phyloP scores from a whole-genome alignment of 1,140 invertebrate species.

The Carcinoscorpius rotundicauda region DNA sequence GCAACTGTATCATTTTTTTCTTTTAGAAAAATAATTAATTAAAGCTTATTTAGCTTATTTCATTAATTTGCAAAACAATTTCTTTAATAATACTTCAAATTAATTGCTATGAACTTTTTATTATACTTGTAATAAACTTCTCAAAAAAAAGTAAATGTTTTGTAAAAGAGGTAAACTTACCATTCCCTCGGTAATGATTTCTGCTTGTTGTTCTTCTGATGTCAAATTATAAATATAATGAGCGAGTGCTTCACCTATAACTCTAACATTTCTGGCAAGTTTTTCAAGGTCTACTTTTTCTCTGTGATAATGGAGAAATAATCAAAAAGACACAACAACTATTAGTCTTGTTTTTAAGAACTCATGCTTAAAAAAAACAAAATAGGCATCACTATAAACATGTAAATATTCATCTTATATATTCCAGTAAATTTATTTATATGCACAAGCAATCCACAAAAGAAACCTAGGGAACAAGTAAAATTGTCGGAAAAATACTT shows the following conservation, averaged over 20 bases:
- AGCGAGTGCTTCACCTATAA: slow-evolving; percentile 70
- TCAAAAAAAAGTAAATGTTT: not conserved
- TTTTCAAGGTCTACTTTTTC: slow-evolving; percentile 45
- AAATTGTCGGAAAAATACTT: too few species aligned
- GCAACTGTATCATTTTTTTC: not conserved
- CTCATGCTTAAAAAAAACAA: too few species aligned
- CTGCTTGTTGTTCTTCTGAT: slow-evolving; percentile 16
- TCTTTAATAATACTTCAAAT: not conserved
- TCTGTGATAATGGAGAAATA: slow-evolving; percentile 17
- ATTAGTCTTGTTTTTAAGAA: too few species aligned
- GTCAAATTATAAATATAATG: slow-evolving; percentile 62
- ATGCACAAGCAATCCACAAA: too few species aligned
- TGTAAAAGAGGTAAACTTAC: slow-evolving; percentile 37
- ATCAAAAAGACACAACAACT: too few species aligned
- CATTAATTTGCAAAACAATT: too few species aligned
- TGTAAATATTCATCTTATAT: too few species aligned
- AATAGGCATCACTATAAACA: too few species aligned
- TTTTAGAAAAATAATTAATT: slow-evolving; percentile 1
- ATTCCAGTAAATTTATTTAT: too few species aligned
- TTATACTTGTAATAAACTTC: slow-evolving; percentile 7
- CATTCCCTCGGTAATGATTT: slow-evolving; percentile 52
- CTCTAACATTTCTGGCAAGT: slow-evolving; percentile 54
- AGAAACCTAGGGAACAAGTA: too few species aligned
- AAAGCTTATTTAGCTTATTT: not conserved
- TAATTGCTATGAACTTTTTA: slow-evolving; percentile 5